Evolutionary conservation across 2,888 invertebrate genomes (phyloP).

Genomic region (Cosmia pyralina): DNA sequence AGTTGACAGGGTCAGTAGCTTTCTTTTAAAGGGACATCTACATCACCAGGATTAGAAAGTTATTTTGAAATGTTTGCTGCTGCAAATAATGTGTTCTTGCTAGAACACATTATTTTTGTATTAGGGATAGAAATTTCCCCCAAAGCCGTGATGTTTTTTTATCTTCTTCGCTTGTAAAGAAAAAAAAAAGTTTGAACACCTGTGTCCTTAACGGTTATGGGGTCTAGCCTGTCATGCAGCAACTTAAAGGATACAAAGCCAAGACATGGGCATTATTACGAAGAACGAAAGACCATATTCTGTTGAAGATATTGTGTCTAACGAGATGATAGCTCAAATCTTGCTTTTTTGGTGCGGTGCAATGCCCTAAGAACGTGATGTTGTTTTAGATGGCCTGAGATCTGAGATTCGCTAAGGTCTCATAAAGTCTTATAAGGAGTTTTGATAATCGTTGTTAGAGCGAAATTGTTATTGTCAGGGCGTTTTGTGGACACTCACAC

Average conservation of each 20-base stretch:
- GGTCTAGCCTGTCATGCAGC: constrained; percentile 58
- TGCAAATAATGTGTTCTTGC: too few species aligned
- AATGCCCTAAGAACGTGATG: constrained; percentile 49
- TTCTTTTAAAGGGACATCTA: neutral
- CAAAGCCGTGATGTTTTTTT: neutral
- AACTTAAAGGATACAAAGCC: constrained; percentile 48
- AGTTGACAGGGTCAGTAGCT: neutral
- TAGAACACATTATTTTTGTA: neutral
- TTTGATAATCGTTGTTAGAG: constrained; percentile 37
- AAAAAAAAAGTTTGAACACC: constrained; percentile 30
- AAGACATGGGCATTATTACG: constrained; percentile 48
- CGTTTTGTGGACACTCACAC: neutral
- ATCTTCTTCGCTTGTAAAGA: neutral
- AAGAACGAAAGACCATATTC: constrained; percentile 45
- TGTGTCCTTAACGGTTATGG: constrained; percentile 71
- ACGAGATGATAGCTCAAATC: constrained; percentile 49
- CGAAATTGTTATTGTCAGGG: constrained; percentile 15
- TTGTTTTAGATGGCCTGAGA: constrained; percentile 40
- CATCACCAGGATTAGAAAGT: neutral
- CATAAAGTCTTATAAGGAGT: constrained; percentile 30
- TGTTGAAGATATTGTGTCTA: constrained; percentile 15
- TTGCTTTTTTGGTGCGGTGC: constrained; percentile 59
- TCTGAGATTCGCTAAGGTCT: constrained; percentile 34
- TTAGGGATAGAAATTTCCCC: neutral
- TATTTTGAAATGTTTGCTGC: neutral